phyloP scores from a whole-genome alignment of 2,113 vertebrate genomes.

The Takifugu bimaculatus region DNA sequence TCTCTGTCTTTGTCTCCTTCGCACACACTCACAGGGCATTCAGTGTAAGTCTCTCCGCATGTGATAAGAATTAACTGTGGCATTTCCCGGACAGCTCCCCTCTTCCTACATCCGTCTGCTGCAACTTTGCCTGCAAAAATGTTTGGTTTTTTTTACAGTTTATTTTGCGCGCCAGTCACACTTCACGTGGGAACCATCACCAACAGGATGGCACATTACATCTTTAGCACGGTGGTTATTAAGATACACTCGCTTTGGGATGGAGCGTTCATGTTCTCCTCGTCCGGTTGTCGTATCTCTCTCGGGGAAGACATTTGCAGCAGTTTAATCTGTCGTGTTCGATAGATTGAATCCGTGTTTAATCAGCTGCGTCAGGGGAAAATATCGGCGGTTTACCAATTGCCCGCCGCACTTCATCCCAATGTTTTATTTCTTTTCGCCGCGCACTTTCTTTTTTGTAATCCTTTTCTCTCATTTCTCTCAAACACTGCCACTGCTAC shows the following conservation, averaged over 20 bases:
- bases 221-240: neutral
- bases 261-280: too few species aligned
- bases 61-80: constrained; percentile 53
- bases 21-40: constrained; percentile 13
- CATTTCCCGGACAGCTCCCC: constrained; percentile 46
- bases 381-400: neutral
- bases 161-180: neutral
- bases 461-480: neutral
- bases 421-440: neutral
- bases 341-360: constrained; percentile 21
- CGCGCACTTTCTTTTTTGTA: neutral
- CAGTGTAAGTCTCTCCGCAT: constrained; percentile 45
- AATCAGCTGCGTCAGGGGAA: constrained; percentile 23
- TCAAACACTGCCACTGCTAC: neutral
- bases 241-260: neutral
- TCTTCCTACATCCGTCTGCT: constrained; percentile 56
- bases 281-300: neutral
- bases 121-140: constrained; percentile 18
- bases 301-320: constrained; percentile 4
- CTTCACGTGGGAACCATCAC: neutral
- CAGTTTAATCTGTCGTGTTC: constrained; percentile 15
- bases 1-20: neutral
- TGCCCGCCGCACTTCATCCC: neutral
- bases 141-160: neutral
- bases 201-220: neutral